A percentile compares a stretch with the other conserved stretches of the same genome.
These are phyloP conservation scores for Branchellion lobata DNA, from an alignment of 2,888 invertebrate species.

Conservation along the genomic window DNA sequence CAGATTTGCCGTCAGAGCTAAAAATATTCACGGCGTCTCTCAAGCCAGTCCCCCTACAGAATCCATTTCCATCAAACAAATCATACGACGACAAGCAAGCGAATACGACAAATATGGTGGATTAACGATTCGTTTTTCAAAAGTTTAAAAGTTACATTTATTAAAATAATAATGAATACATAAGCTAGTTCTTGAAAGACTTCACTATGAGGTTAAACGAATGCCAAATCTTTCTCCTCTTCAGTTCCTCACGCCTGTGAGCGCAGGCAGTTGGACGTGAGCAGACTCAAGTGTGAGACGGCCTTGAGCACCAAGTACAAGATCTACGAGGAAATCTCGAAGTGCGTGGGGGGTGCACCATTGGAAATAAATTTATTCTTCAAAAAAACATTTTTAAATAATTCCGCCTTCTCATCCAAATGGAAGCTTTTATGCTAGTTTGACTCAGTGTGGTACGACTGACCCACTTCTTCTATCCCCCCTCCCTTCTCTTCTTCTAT, in stretches of 20 bases:
- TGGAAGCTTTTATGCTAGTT: too few relatives aligned
- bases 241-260: background rate
- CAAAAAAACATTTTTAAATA: constrained; percentile 47
- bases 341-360: constrained; percentile 54
- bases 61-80: background rate
- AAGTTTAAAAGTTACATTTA: too few relatives aligned
- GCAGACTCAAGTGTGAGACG: constrained; percentile 55
- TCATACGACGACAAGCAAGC: background rate
- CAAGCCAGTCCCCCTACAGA: constrained; percentile 37
- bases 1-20: constrained; percentile 80
- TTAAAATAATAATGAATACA: too few relatives aligned
- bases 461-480: too few relatives aligned
- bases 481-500: too few relatives aligned
- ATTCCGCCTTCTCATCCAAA: too few relatives aligned
- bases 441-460: too few relatives aligned
- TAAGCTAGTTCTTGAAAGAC: too few relatives aligned
- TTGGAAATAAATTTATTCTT: background rate
- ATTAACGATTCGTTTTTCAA: constrained; percentile 41
- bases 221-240: background rate
- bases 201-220: too few relatives aligned
- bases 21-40: constrained; percentile 74
- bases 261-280: constrained; percentile 54
- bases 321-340: constrained; percentile 61
- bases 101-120: constrained; percentile 60
- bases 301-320: constrained; percentile 60